phyloP scores from a whole-genome alignment of 1,140 invertebrate genomes.

The Maniola jurtina region DNA sequence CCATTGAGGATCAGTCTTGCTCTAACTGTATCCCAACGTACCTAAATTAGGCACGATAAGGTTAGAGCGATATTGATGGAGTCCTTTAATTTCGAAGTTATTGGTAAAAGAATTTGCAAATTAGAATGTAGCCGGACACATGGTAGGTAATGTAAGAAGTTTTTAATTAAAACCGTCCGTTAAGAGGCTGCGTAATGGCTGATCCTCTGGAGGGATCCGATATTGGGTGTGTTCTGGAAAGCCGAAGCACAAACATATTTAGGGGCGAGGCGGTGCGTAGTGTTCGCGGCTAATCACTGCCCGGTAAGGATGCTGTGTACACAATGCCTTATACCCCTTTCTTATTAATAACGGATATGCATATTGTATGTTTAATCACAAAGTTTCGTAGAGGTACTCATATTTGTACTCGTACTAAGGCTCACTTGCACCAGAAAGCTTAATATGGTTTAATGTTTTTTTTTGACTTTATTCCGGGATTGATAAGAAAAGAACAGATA shows the following conservation, averaged over 20 bases:
- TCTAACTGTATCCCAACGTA: no score
- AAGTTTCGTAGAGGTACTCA: not conserved
- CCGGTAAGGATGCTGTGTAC: slow-evolving; percentile 52
- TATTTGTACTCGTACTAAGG: no score
- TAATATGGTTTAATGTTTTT: no score
- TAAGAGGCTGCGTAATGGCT: slow-evolving; percentile 75
- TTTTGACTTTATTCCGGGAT: no score
- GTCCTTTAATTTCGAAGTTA: no score
- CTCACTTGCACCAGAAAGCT: no score
- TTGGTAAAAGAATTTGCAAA: not conserved
- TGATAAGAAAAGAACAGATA: no score
- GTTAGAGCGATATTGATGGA: no score
- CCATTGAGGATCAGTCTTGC: no score
- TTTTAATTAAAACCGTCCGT: slow-evolving; percentile 78
- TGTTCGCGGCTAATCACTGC: slow-evolving; percentile 66
- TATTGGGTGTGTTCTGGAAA: slow-evolving; percentile 69
- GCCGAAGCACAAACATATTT: slow-evolving; percentile 76
- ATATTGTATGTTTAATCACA: not conserved
- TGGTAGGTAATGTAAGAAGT: slow-evolving; percentile 74
- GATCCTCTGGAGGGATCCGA: slow-evolving; percentile 68
- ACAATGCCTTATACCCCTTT: slow-evolving; percentile 64
- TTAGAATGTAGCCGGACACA: slow-evolving; percentile 42
- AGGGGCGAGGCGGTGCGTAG: slow-evolving; percentile 65
- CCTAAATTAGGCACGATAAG: no score
- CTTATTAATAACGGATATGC: slow-evolving; percentile 43